Conservation (phyloP, 2,888 invertebrate genomes). For the Agrypnus murinus region DNA sequence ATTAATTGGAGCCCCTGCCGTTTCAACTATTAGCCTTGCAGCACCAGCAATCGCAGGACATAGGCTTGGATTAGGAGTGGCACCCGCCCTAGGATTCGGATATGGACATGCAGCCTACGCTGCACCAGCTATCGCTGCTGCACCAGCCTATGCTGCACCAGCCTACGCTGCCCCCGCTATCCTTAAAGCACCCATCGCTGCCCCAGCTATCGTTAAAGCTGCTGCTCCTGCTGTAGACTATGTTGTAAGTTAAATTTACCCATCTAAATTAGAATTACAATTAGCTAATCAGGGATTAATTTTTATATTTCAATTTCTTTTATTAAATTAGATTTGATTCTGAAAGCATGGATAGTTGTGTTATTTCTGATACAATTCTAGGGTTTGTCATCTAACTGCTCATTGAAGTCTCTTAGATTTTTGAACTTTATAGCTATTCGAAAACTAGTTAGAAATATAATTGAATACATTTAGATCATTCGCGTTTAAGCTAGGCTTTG, state of each 20-base stretch:
- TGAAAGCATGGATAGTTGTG: too few relatives aligned
- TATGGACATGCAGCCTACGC: slow-evolving; percentile 14
- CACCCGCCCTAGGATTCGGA: slow-evolving; percentile 40
- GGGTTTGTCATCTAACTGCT: too few relatives aligned
- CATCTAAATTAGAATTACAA: too few relatives aligned
- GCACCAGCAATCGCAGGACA: slow-evolving; percentile 51
- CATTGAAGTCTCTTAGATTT: too few relatives aligned
- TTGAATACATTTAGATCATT: too few relatives aligned
- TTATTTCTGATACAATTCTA: too few relatives aligned
- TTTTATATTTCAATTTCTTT: too few relatives aligned
- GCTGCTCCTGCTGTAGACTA: slow-evolving; percentile 64
- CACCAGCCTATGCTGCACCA: slow-evolving; percentile 17
- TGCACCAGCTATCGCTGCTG: slow-evolving; percentile 44
- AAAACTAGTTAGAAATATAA: too few relatives aligned
- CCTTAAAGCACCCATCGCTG: slow-evolving; percentile 57
- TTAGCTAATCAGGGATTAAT: too few relatives aligned
- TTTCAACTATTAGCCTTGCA: slow-evolving; percentile 58
- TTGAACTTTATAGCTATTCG: too few relatives aligned
- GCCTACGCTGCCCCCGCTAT: slow-evolving; percentile 52
- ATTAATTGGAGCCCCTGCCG: slow-evolving; percentile 66
- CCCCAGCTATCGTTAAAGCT: slow-evolving; percentile 61
- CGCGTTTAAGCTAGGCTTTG: too few relatives aligned
- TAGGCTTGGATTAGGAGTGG: slow-evolving; percentile 42
- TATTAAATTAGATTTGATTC: too few relatives aligned
- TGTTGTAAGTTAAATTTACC: slow-evolving; percentile 63